A percentile compares a stretch with the other conserved stretches of the same genome.
These are phyloP conservation scores for Mirza zaza DNA, from an alignment of 2,113 vertebrate genomes.

Conservation along the genomic window DNA sequence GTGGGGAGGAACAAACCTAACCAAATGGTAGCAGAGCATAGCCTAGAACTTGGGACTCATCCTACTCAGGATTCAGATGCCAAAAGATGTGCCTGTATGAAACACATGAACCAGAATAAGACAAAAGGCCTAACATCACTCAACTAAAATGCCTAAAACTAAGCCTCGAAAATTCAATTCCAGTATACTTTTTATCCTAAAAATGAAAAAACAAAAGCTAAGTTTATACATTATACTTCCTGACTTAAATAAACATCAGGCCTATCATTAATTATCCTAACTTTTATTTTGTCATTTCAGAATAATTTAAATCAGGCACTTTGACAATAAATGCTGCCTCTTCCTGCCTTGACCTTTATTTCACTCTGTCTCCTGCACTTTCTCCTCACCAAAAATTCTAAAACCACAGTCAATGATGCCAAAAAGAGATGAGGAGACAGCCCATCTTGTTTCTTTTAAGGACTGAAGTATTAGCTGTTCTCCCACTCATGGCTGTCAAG, in stretches of 20 bases:
- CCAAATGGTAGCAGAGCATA: neutral
- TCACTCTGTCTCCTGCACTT: neutral
- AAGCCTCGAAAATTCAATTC: neutral
- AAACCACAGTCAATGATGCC: neutral
- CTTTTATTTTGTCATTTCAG: neutral
- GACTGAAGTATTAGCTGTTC: neutral
- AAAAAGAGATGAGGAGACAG: neutral
- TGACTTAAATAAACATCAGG: neutral
- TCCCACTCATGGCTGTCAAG: neutral
- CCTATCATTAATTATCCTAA: neutral
- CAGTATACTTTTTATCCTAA: neutral
- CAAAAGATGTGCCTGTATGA: neutral
- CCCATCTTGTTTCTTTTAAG: neutral
- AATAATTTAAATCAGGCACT: neutral
- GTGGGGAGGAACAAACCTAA: neutral
- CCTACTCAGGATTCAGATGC: neutral
- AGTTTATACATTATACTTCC: neutral
- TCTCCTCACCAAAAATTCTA: neutral
- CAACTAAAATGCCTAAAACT: neutral
- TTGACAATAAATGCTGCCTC: neutral
- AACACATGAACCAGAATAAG: neutral
- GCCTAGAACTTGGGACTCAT: neutral
- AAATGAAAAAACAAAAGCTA: neutral
- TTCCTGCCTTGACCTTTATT: neutral
- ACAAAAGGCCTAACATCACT: neutral